Evolutionary conservation across 2,888 invertebrate species (phyloP).

Genomic region (Caenorhabditis sulstoni): DNA sequence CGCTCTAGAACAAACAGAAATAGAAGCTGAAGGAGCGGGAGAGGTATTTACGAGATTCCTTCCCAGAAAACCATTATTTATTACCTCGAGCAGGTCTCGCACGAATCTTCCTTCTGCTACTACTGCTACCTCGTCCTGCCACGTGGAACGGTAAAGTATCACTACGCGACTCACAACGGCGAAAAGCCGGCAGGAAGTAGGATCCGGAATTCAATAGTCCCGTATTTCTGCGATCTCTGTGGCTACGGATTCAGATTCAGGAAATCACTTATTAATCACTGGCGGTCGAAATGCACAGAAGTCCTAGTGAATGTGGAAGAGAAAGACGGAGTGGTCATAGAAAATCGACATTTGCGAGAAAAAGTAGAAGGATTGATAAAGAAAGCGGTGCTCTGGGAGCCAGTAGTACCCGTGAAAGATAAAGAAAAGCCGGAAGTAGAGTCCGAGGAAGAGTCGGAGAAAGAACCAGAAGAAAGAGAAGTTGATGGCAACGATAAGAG

Average conservation of each 20-base stretch:
- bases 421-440: conserved; percentile 3
- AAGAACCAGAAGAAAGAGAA: conserved; percentile 7
- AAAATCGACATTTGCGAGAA: not conserved
- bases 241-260: conserved; percentile 42
- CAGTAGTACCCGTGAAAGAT: not conserved
- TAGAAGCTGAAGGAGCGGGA: not conserved
- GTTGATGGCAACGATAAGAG: not conserved
- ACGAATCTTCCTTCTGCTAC: not conserved
- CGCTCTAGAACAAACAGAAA: not conserved
- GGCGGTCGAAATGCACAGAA: conserved; percentile 22
- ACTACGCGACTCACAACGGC: conserved; percentile 12
- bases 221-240: conserved; percentile 38
- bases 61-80: not conserved
- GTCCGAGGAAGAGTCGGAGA: not conserved
- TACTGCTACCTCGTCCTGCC: conserved; percentile 23
- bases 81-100: not conserved
- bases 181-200: not conserved
- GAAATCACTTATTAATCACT: conserved; percentile 29
- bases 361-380: not conserved
- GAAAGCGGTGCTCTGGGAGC: not conserved
- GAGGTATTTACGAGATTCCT: not conserved
- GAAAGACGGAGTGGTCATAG: not conserved
- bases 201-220: not conserved
- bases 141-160: not conserved
- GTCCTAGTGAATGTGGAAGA: not conserved